Conservation (phyloP, 35 echinoderm and acorn worm species). For the Acanthaster planci region DNA sequence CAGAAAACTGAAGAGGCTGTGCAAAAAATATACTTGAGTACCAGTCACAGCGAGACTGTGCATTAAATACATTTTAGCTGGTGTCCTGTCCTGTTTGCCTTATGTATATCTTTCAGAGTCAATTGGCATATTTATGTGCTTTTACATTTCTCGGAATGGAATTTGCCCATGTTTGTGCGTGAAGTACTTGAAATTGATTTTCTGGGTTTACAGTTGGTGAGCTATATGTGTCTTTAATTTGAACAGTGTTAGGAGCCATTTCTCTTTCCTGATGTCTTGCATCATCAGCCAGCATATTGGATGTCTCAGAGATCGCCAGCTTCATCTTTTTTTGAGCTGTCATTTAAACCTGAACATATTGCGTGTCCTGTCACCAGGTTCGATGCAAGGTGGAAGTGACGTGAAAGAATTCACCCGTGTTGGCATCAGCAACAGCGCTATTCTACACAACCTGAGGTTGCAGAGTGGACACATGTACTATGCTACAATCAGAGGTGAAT, state of each 20-base stretch:
- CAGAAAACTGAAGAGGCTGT: too few relatives aligned
- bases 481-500: conserved; percentile 29
- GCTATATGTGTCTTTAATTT: neutral
- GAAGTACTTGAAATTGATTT: neutral
- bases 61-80: too few relatives aligned
- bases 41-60: too few relatives aligned
- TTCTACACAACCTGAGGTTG: conserved; percentile 22
- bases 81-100: too few relatives aligned
- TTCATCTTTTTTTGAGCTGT: neutral
- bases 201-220: neutral
- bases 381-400: conserved; percentile 25
- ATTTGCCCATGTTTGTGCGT: too few relatives aligned
- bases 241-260: too few relatives aligned
- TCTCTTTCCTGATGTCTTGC: neutral
- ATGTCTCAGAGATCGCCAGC: neutral
- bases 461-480: conserved; percentile 38
- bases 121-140: too few relatives aligned
- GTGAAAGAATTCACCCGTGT: conserved; percentile 21
- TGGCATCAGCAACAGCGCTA: conserved; percentile 31
- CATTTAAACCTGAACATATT: neutral
- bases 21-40: too few relatives aligned
- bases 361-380: neutral
- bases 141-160: too few relatives aligned
- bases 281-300: neutral
- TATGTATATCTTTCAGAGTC: too few relatives aligned